Evolutionary conservation across 1,140 invertebrate species (phyloP).

Genomic region (Drosophila varians): DNA sequence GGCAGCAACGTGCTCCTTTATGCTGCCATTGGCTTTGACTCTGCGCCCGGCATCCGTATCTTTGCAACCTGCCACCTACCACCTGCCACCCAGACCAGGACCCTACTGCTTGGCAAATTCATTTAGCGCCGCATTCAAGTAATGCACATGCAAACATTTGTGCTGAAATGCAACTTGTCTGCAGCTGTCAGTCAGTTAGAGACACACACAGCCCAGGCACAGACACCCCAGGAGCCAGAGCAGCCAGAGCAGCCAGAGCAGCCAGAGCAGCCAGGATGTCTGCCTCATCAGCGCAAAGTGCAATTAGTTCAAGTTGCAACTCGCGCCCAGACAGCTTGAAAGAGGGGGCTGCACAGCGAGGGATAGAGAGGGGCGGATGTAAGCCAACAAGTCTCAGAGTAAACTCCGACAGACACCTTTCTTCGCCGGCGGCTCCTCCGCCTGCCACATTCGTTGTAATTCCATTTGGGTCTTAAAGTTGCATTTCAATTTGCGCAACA

Average conservation of each 20-base stretch:
- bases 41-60: slow-evolving; percentile 15
- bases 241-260: slow-evolving; percentile 23
- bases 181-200: slow-evolving; percentile 76
- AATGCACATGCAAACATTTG: slow-evolving; percentile 77
- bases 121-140: slow-evolving; percentile 72
- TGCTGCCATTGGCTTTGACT: slow-evolving; percentile 16
- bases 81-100: slow-evolving; percentile 14
- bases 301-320: slow-evolving; percentile 77
- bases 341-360: slow-evolving; percentile 48
- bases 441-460: slow-evolving; percentile 35
- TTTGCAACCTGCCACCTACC: too few species aligned
- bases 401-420: slow-evolving; percentile 51
- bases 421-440: background rate
- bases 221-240: slow-evolving; percentile 13
- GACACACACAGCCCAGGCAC: slow-evolving; percentile 31
- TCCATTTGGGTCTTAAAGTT: slow-evolving; percentile 70
- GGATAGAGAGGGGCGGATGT: slow-evolving; percentile 18
- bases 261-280: slow-evolving; percentile 60
- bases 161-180: slow-evolving; percentile 81
- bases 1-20: slow-evolving; percentile 38
- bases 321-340: slow-evolving; percentile 53
- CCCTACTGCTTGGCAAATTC: slow-evolving; percentile 60
- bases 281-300: slow-evolving; percentile 80
- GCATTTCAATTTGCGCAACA: slow-evolving; percentile 70
- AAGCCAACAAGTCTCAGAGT: slow-evolving; percentile 69